Percentiles rank a stretch among this genome's conserved stretches.
Evolutionary conservation across 1,140 invertebrate species (phyloP).

Genomic region (Orius insidiosus): DNA sequence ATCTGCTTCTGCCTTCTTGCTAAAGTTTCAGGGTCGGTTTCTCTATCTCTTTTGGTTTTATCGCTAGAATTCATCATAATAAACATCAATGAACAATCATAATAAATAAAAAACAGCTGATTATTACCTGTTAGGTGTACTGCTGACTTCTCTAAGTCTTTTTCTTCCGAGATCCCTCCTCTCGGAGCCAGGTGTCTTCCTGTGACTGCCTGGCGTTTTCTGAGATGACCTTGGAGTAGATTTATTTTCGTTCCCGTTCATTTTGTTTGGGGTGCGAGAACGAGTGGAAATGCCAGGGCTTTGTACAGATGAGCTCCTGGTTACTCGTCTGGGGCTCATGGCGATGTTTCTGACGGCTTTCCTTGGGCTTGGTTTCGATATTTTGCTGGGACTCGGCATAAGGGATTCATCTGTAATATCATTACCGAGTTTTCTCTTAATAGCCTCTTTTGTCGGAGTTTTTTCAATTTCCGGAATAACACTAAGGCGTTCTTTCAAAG

Average conservation of each 20-base stretch:
- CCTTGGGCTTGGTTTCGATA: slow-evolving; percentile 8
- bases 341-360: not conserved
- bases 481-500: not conserved
- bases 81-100: not conserved
- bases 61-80: slow-evolving; percentile 6
- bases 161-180: not conserved
- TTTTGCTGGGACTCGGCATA: slow-evolving; percentile 19
- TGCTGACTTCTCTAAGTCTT: slow-evolving; percentile 1
- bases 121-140: not conserved
- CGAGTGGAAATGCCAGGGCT: not conserved
- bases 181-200: not conserved
- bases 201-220: not conserved
- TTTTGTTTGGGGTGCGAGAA: too few species aligned
- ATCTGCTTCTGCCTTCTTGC: slow-evolving; percentile 78
- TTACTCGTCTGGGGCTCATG: not conserved
- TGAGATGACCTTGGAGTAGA: not conserved
- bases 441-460: not conserved
- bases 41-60: slow-evolving; percentile 30
- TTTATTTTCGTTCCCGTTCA: too few species aligned
- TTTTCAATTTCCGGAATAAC: not conserved
- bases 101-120: too few species aligned
- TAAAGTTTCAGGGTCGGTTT: slow-evolving; percentile 54
- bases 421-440: slow-evolving; percentile 9
- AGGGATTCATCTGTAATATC: slow-evolving; percentile 16
- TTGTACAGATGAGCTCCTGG: not conserved